phyloP scores from a whole-genome alignment of 2,113 vertebrate species.

The Pelvicachromis taeniatus region DNA sequence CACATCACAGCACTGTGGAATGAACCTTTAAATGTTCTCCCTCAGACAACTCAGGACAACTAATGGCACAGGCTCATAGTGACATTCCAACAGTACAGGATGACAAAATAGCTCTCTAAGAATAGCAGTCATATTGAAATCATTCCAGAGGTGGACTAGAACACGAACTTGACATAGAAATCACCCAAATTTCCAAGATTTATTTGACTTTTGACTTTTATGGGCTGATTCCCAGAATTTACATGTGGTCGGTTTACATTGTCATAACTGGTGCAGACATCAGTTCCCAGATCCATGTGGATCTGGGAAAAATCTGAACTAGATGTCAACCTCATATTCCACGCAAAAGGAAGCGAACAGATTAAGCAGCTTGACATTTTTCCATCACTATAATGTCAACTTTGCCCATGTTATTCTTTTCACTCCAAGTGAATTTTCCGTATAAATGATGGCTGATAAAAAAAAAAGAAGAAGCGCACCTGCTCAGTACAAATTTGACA shows the following conservation, averaged over 20 bases:
- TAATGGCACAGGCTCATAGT: not conserved
- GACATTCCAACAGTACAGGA: not conserved
- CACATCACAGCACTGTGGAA: not conserved
- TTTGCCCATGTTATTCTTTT: not conserved
- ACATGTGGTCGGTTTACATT: not conserved
- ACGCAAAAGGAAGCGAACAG: not conserved
- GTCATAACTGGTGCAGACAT: not conserved
- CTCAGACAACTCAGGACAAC: not conserved
- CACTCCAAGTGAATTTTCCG: not conserved
- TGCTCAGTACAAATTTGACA: not conserved
- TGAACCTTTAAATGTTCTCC: not conserved
- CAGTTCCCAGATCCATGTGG: not conserved
- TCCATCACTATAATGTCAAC: not conserved
- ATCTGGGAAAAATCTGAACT: not conserved
- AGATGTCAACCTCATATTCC: not conserved
- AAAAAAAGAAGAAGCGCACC: constrained; percentile 10
- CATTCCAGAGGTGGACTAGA: not conserved
- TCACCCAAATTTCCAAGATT: not conserved
- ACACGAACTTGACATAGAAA: not conserved
- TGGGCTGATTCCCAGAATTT: not conserved
- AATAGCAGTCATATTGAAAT: not conserved
- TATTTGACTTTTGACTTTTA: not conserved
- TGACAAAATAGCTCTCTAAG: not conserved
- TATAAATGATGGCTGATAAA: not conserved
- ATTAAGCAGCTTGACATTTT: not conserved